Evolutionary conservation across 2,113 vertebrate species (phyloP), one percentile per base, ranked within the genome.

Genomic region (Ceyx melanurus): DNA sequence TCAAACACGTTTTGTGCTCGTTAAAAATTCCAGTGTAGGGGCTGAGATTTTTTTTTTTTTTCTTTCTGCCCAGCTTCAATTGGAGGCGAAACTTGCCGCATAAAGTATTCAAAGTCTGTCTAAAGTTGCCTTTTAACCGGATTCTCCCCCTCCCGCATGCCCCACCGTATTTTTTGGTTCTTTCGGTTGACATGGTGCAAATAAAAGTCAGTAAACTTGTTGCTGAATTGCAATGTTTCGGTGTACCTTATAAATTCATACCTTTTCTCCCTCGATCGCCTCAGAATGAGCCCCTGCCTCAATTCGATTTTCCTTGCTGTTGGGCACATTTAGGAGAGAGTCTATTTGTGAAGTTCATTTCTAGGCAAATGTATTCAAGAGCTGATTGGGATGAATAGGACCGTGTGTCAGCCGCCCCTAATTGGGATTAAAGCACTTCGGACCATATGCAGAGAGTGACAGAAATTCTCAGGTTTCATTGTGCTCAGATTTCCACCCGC

Each of bases 371-470:
- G 98, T 99, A 99, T 99, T 99, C 99, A 98, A 98, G 97, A 97
- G 97, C 98, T 97, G 97, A 98, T 97, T 95, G 95, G 97, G 92
- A 96, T 99, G 99, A 99, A 99, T 99, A 97, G 99, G 97, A 98
- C 98, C 98, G 98, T 98, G 99, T 99, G 99, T 99, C 99, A 99
- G 98, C 99, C 99, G 99, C 98, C 98, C 98, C 99, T 99, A 99
- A 99, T 99, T 99, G 99, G 98, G 98, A 99, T 99, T 99, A 99
- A 99, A 99, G 98, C 98, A 99, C 98, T 99, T 98, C 98, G 97
- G 98, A 98, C 98, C 98, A 99, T 98, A 98, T 98, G 98, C 98
- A 98, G 98, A 98, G 98, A 98, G 98, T 99, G 98, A 98, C 98
- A 98, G 98, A 98, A 98, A 98, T 98, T 98, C 98, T 98, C 98